Conservation (phyloP, 2,113 vertebrate species). For the Thamnophis sirtalis region DNA sequence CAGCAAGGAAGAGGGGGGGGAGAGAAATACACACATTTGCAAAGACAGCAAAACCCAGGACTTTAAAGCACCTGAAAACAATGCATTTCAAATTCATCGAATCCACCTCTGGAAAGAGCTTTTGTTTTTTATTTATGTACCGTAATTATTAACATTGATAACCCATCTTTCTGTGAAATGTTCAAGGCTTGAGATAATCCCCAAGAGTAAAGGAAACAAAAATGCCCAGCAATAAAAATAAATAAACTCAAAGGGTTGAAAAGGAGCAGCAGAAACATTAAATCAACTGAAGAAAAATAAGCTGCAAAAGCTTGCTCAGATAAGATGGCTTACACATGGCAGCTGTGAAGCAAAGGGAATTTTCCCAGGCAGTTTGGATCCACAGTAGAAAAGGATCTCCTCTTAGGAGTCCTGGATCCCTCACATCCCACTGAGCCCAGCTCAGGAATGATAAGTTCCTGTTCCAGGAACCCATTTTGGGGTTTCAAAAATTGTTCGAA, state of each 20-base stretch:
- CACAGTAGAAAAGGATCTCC: neutral
- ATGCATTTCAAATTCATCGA: neutral
- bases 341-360: neutral
- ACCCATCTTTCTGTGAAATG: neutral
- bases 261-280: neutral
- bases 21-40: neutral
- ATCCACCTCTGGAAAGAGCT: conserved; percentile 21
- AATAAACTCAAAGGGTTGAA: neutral
- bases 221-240: conserved; percentile 23
- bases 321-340: neutral
- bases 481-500: no score
- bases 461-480: no score
- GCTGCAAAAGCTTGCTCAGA: neutral
- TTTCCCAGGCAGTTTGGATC: neutral
- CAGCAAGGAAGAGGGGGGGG: neutral
- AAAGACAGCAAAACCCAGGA: neutral
- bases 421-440: neutral
- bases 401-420: neutral
- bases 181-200: neutral
- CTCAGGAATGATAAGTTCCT: neutral
- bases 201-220: neutral
- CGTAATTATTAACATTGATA: neutral
- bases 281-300: neutral
- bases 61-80: neutral
- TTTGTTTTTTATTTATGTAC: neutral